Evolutionary conservation across 2,797 vertebrate genomes (phyloP).

Genomic region (Pantherophis alleghaniensis): DNA sequence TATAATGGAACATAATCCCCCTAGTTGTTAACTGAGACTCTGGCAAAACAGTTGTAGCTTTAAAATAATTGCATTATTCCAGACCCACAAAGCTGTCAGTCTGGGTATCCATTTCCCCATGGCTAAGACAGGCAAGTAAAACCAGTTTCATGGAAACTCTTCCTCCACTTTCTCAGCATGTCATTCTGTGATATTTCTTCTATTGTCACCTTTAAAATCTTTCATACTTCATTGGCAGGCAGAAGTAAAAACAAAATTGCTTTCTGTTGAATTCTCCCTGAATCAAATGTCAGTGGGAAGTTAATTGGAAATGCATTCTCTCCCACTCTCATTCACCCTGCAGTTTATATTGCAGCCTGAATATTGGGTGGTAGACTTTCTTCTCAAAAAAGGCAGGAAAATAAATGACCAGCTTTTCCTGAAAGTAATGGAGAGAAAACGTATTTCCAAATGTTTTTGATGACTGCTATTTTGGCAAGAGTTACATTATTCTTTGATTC

Average conservation of each 20-base stretch:
- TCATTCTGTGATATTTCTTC: not conserved
- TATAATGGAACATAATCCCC: not conserved
- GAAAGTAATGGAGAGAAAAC: not conserved
- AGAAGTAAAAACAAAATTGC: not conserved
- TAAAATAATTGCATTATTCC: not conserved
- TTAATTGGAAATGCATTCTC: fast-evolving
- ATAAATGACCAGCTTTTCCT: not conserved
- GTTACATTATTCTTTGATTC: not conserved
- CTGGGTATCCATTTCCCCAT: not conserved
- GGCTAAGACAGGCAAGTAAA: not conserved
- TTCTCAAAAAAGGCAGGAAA: not conserved
- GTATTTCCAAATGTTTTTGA: not conserved
- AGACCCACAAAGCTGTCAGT: not conserved
- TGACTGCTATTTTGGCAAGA: not conserved
- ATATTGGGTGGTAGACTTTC: not conserved
- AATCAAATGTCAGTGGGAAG: not conserved
- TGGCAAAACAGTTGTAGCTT: not conserved
- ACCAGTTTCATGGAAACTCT: not conserved
- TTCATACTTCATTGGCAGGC: not conserved
- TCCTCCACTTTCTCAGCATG: not conserved
- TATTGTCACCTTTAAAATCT: not conserved
- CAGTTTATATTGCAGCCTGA: not conserved
- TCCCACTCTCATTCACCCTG: not conserved
- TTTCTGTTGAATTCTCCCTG: not conserved
- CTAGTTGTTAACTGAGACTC: not conserved